Conservation (phyloP, 2,113 vertebrate genomes). For the Cebidichthys violaceus region DNA sequence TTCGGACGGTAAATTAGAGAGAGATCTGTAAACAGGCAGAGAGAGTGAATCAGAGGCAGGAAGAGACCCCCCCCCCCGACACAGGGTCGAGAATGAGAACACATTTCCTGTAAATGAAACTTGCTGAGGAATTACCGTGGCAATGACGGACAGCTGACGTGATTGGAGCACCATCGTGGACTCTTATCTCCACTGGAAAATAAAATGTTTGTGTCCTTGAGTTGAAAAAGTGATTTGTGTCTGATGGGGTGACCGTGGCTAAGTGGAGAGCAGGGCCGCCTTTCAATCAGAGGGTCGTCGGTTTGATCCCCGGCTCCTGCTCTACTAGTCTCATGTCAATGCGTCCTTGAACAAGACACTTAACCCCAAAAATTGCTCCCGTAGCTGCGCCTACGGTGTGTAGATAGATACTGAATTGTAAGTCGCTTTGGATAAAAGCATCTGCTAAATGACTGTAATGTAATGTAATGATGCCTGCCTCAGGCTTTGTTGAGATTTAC, state of each 20-base stretch:
- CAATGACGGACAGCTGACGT: not conserved
- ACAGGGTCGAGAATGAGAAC: slow-evolving; percentile 11
- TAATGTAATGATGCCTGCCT: too few species aligned
- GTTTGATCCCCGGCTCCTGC: too few species aligned
- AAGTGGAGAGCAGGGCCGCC: too few species aligned
- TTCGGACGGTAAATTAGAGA: not conserved
- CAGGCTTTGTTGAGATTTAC: not conserved
- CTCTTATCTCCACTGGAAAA: slow-evolving; percentile 2
- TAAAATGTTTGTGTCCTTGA: not conserved
- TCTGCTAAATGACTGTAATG: too few species aligned
- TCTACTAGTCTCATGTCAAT: too few species aligned
- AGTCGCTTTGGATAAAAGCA: too few species aligned
- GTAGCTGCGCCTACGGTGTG: too few species aligned
- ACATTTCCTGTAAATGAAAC: slow-evolving; percentile 57
- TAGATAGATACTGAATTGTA: too few species aligned
- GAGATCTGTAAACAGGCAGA: not conserved
- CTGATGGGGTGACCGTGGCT: too few species aligned
- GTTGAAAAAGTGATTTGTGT: not conserved
- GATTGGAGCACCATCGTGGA: not conserved
- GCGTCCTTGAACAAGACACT: too few species aligned
- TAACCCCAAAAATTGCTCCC: too few species aligned
- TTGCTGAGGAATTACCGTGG: not conserved
- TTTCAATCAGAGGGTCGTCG: too few species aligned
- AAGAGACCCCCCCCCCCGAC: not conserved
- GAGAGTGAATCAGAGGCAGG: not conserved